Base-by-base conservation (phyloP, 2,113 vertebrate species). In the Embiotoca jacksoni region DNA sequence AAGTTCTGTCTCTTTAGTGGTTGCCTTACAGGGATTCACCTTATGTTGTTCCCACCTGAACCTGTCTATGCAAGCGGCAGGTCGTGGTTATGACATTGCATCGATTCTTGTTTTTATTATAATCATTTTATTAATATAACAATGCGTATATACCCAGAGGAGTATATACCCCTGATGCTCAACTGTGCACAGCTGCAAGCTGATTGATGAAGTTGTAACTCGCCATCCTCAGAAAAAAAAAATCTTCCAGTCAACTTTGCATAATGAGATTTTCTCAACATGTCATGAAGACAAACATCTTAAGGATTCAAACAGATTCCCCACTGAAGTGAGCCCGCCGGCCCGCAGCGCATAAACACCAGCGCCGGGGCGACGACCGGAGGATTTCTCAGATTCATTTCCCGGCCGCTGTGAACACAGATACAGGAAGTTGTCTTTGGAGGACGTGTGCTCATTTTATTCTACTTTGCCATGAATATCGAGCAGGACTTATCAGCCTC, bases 401-500 rank as follows among this genome's bases (percentile, higher is more conserved):
- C 35, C 46, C 50, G 8, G 37, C 63, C 75, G 62, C 69, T 85
- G 73, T 67, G 77, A 70, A 70, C 64, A 32, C 0, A n/a, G 68
- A 80, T 54, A 68, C 62, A 84, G 80, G 74, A 78, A 63, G 68
- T 74, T 41, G 60, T 36, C 63, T 39, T 71, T 41, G 50, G 71
- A 89, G 81, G 69, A 83, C 72, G 23, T 23, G 32, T 7, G 13
- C 62, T 92, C 60, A 59, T 88, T 77, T 85, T 79, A 76, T 75
- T 83, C 84, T 75, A 59, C 54, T 87, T 58, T 1, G 6, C 36
- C 56, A 58, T 91, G 88, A 82, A 92, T 93, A 86, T 85, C 54
- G 68, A 88, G 55, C 79, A 61, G 81, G 81, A 87, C 77, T 88
- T 81, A 85, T 78, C n/a, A 35, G 77, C 68, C 16, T 70, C 52